Conservation (phyloP, 1,140 invertebrate species). For the Alviniconcha marisindica region DNA sequence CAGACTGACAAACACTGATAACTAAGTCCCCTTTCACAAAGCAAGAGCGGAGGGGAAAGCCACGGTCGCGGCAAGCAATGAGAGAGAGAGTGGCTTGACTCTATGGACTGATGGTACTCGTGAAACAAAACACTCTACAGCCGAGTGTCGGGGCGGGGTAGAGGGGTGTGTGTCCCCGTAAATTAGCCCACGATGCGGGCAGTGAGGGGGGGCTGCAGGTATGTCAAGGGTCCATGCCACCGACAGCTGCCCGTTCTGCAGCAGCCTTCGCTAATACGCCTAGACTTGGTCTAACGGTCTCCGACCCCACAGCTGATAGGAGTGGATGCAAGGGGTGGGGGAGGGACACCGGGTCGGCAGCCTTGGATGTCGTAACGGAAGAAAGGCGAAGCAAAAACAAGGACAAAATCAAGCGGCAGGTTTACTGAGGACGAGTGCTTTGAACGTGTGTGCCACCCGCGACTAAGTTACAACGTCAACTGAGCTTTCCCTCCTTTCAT, state of each 20-base stretch:
- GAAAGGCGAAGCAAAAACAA: neutral
- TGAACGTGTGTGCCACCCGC: neutral
- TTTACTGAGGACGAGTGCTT: too few relatives aligned
- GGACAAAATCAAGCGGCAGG: neutral
- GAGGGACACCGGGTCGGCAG: neutral
- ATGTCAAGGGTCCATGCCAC: slow-evolving; percentile 40
- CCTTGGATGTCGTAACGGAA: neutral
- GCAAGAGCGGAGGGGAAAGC: too few relatives aligned
- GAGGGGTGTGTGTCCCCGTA: slow-evolving; percentile 30
- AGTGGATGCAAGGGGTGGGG: neutral
- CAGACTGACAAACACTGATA: too few relatives aligned
- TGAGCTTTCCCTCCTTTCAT: neutral
- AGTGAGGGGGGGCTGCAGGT: slow-evolving; percentile 28
- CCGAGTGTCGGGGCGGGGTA: too few relatives aligned
- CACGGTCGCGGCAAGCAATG: too few relatives aligned
- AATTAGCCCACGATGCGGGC: slow-evolving; percentile 47
- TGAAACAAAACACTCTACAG: too few relatives aligned
- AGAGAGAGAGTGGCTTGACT: too few relatives aligned
- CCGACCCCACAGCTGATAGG: neutral
- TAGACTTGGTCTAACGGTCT: neutral
- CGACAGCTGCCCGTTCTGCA: slow-evolving; percentile 35
- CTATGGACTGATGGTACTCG: too few relatives aligned
- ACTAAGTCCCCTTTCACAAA: too few relatives aligned
- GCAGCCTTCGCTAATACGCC: neutral
- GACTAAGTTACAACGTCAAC: slow-evolving; percentile 33